A percentile compares a stretch with the other conserved stretches of the same genome.
Conservation (phyloP, 2,113 vertebrate species). For the Tetrao urogallus region DNA sequence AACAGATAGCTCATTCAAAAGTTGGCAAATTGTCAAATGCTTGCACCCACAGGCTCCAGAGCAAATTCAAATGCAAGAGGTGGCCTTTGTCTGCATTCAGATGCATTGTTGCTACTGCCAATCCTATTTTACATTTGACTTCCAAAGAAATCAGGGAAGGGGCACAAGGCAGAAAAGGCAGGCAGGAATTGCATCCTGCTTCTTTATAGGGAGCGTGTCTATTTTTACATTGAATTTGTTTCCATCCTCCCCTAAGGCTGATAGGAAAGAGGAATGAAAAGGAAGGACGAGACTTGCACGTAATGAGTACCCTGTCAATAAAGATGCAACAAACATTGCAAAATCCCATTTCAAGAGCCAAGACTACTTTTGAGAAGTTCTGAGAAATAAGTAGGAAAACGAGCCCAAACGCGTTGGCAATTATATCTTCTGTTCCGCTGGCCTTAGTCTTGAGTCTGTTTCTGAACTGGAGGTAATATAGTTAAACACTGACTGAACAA, state of each 20-base stretch:
- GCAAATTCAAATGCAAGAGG: not conserved
- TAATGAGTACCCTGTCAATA: not conserved
- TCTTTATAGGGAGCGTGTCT: fast-evolving
- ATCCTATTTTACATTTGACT: not conserved
- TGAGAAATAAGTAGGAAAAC: not conserved
- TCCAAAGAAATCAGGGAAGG: not conserved
- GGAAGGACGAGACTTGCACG: not conserved
- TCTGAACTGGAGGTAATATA: not conserved
- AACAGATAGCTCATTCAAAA: not conserved
- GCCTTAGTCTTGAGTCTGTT: not conserved
- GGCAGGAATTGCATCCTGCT: not conserved
- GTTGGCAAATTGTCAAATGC: not conserved
- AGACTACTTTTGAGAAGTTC: not conserved
- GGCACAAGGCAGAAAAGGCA: not conserved
- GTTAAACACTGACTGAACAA: not conserved
- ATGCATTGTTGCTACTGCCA: fast-evolving
- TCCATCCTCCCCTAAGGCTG: not conserved
- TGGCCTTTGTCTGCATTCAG: fast-evolving
- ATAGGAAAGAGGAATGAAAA: not conserved
- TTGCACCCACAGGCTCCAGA: not conserved
- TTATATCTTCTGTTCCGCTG: not conserved
- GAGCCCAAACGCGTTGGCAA: not conserved
- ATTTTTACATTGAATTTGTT: not conserved
- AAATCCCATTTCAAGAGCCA: not conserved
- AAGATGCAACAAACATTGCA: not conserved